These are phyloP conservation scores for Monopterus albus DNA, from an alignment of 2,113 vertebrate species.

Conservation along the genomic window DNA sequence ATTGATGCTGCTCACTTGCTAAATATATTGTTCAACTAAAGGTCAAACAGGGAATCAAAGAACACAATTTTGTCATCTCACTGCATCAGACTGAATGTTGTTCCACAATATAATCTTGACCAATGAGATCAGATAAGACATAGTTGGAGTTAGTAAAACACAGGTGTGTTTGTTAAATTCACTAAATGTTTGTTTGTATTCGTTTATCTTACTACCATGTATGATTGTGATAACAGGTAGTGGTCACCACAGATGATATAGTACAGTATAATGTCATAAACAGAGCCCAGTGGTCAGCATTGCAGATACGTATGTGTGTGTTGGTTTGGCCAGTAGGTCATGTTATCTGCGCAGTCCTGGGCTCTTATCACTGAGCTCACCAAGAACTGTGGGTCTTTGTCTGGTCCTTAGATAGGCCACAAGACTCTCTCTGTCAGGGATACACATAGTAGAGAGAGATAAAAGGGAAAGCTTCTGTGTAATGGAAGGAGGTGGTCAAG, in stretches of 20 bases:
- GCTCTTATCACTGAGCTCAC: slow-evolving; percentile 60
- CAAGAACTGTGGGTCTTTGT: slow-evolving; percentile 10
- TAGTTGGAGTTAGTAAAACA: no score
- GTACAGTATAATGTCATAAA: no score
- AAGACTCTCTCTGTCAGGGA: neutral
- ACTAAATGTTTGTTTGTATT: no score
- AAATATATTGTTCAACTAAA: slow-evolving; percentile 55
- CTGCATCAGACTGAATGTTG: slow-evolving; percentile 10
- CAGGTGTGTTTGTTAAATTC: no score
- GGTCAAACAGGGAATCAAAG: slow-evolving; percentile 52
- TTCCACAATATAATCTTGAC: neutral
- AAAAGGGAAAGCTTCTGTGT: slow-evolving; percentile 32
- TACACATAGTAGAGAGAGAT: neutral
- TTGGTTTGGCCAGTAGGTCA: slow-evolving; percentile 21
- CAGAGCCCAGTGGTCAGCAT: neutral
- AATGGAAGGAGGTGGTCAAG: slow-evolving; percentile 49
- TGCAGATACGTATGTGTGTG: neutral
- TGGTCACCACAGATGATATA: neutral
- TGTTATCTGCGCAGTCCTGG: slow-evolving; percentile 35
- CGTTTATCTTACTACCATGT: neutral
- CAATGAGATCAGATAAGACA: neutral
- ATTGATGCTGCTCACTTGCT: slow-evolving; percentile 10
- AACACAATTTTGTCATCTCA: slow-evolving; percentile 23
- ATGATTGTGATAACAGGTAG: neutral
- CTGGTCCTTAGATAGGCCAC: slow-evolving; percentile 11